These are phyloP conservation scores for Molossus molossus DNA, from an alignment of 2,797 vertebrate genomes.

Conservation along the genomic window DNA sequence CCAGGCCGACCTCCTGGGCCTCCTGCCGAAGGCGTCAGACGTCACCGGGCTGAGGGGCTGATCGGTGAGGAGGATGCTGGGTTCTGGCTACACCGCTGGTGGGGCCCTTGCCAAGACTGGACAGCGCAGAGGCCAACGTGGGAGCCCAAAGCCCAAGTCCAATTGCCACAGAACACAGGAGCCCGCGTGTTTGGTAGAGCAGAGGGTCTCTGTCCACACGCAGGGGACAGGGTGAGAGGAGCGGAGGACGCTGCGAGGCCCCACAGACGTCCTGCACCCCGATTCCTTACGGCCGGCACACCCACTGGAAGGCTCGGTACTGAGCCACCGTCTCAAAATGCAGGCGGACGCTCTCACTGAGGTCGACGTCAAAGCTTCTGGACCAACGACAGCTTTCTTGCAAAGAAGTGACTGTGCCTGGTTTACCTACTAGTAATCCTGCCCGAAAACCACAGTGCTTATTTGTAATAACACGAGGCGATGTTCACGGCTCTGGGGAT, in stretches of 20 bases:
- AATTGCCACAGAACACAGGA: not conserved
- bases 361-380: not conserved
- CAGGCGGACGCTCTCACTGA: not conserved
- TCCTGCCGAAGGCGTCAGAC: not conserved
- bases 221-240: fast-evolving
- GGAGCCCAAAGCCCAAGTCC: not conserved
- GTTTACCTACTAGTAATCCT: constrained; percentile 38
- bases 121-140: fast-evolving
- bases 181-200: fast-evolving
- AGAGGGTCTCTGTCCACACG: not conserved
- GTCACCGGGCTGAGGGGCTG: fast-evolving
- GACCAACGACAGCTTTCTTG: not conserved
- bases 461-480: not conserved
- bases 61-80: not conserved
- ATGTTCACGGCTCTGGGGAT: not conserved
- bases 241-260: fast-evolving
- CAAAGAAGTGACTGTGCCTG: not conserved
- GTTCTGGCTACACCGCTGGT: fast-evolving
- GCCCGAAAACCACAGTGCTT: not conserved
- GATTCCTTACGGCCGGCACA: fast-evolving
- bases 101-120: not conserved
- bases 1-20: not conserved
- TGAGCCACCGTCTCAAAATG: not conserved
- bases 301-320: fast-evolving
- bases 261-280: no score